Evolutionary conservation across 2,888 invertebrate species (phyloP).

Genomic region (Kuschelorhynchus macadamiae): DNA sequence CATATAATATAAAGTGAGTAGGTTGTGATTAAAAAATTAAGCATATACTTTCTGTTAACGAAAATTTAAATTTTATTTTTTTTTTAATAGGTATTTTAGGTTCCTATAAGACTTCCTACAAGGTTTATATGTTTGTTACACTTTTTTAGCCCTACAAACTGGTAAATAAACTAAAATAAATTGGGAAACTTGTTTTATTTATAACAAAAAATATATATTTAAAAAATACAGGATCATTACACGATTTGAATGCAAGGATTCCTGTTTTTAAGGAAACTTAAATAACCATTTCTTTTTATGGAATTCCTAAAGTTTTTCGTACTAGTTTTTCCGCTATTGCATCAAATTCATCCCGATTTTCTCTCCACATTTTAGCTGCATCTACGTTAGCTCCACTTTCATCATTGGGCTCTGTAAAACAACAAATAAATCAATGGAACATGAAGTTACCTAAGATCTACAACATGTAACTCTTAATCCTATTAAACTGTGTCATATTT

Average conservation of each 20-base stretch:
- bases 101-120: neutral
- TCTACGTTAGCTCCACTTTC: slow-evolving; percentile 99
- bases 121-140: slow-evolving; percentile 1
- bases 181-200: neutral
- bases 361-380: slow-evolving; percentile 99
- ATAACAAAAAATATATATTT: neutral
- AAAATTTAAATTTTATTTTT: slow-evolving; percentile 9
- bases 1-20: slow-evolving; percentile 3
- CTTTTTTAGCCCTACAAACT: neutral
- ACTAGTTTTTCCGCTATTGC: slow-evolving; percentile 93
- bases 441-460: too few relatives aligned
- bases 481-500: too few relatives aligned
- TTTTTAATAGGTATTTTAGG: slow-evolving; percentile 5
- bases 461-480: too few relatives aligned
- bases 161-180: neutral
- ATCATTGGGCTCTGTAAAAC: slow-evolving; percentile 90
- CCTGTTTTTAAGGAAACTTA: too few relatives aligned
- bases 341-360: slow-evolving; percentile 94
- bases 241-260: too few relatives aligned
- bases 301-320: slow-evolving; percentile 88
- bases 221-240: neutral
- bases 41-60: slow-evolving; percentile 8
- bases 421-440: too few relatives aligned
- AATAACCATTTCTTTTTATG: too few relatives aligned
- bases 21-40: slow-evolving; percentile 19